Evolutionary conservation across 2,797 vertebrate species (phyloP).

Genomic region (Salmo trutta): DNA sequence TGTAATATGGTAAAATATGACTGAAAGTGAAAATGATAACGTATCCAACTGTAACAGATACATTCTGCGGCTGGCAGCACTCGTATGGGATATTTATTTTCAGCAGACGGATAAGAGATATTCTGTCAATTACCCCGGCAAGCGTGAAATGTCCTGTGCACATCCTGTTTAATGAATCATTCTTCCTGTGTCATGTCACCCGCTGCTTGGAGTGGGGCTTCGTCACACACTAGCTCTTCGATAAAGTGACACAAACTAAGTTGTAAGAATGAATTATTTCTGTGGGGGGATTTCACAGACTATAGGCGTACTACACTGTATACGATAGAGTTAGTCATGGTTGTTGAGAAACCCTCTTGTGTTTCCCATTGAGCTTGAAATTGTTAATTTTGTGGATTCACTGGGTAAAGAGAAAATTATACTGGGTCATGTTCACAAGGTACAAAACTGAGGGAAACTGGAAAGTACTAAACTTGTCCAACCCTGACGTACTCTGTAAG

Average conservation of each 20-base stretch:
- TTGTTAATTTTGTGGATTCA: not conserved
- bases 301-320: not conserved
- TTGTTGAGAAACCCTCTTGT: not conserved
- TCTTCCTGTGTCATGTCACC: constrained; percentile 22
- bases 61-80: constrained; percentile 43
- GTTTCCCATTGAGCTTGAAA: not conserved
- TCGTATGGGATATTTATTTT: constrained; percentile 58
- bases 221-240: constrained; percentile 38
- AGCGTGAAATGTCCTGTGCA: constrained; percentile 61
- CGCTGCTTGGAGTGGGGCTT: constrained; percentile 25
- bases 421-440: not conserved
- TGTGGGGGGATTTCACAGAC: not conserved
- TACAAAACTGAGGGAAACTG: not conserved
- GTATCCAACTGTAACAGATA: constrained; percentile 51
- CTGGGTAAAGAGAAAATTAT: not conserved
- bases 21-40: constrained; percentile 44
- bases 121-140: constrained; percentile 62
- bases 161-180: constrained; percentile 61
- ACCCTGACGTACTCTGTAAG: too few species aligned
- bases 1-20: constrained; percentile 42
- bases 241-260: constrained; percentile 38
- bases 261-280: constrained; percentile 28
- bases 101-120: constrained; percentile 55
- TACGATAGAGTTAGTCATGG: constrained; percentile 16
- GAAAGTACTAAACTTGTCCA: not conserved